These are phyloP conservation scores for Gambusia holbrooki DNA, from an alignment of 2,113 vertebrate genomes.

Conservation along the genomic window DNA sequence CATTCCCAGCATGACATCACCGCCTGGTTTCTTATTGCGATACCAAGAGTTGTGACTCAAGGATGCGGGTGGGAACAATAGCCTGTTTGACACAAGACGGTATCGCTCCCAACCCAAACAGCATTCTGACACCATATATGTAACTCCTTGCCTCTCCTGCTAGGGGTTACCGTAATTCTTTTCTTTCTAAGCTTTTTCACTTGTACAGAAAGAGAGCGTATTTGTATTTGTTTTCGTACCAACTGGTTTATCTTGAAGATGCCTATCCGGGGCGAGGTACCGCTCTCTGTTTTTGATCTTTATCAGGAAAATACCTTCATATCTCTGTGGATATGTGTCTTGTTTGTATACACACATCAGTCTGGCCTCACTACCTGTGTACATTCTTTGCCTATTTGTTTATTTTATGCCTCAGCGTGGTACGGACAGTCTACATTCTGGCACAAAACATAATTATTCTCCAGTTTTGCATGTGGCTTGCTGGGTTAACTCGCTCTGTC, in stretches of 20 bases:
- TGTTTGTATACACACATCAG: constrained; percentile 19
- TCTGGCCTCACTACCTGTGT: constrained; percentile 5
- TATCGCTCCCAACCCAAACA: constrained; percentile 9
- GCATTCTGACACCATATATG: not conserved
- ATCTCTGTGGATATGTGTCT: constrained; percentile 14
- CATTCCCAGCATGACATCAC: constrained; percentile 35
- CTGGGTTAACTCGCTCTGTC: constrained; percentile 59
- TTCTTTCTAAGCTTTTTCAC: constrained; percentile 31
- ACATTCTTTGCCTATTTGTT: constrained; percentile 5
- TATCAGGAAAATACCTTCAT: constrained; percentile 15
- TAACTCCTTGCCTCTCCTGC: constrained; percentile 42
- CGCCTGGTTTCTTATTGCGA: constrained; percentile 26
- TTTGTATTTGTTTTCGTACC: too few species aligned
- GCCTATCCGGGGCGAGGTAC: not conserved
- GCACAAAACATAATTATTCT: constrained; percentile 42
- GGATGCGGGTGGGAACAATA: constrained; percentile 19
- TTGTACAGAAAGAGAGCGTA: not conserved
- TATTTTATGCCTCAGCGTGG: constrained; percentile 7
- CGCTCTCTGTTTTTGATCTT: not conserved
- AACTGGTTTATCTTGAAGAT: too few species aligned
- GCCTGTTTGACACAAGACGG: constrained; percentile 30
- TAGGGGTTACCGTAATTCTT: constrained; percentile 33
- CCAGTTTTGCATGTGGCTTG: constrained; percentile 56
- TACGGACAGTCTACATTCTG: constrained; percentile 4
- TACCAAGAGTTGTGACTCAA: constrained; percentile 33